Conservation (phyloP, 2,888 invertebrate species). For the Drosophila kuntzei region DNA sequence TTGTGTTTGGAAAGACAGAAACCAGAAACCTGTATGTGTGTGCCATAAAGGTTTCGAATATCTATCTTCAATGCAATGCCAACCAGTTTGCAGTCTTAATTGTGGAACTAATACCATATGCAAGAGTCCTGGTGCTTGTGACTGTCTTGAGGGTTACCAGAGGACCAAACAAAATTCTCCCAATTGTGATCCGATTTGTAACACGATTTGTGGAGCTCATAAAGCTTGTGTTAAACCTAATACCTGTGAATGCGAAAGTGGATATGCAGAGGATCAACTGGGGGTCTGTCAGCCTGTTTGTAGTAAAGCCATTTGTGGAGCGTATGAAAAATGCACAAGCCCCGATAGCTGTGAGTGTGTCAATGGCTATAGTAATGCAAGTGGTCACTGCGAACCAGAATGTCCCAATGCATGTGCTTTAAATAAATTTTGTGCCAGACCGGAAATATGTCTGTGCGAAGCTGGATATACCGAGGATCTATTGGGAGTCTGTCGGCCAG, state of each 20-base stretch:
- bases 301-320: background rate
- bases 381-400: conserved; percentile 5
- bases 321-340: background rate
- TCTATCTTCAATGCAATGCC: background rate
- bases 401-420: conserved; percentile 4
- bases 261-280: conserved; percentile 10
- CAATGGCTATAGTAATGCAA: conserved; percentile 7
- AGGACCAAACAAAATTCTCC: conserved; percentile 12
- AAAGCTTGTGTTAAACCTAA: conserved; percentile 75
- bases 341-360: conserved; percentile 8
- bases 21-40: background rate
- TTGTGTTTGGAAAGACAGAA: background rate
- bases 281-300: conserved; percentile 33
- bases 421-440: conserved; percentile 22
- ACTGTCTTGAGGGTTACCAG: conserved; percentile 88
- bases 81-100: conserved; percentile 67
- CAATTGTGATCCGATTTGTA: conserved; percentile 43
- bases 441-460: conserved; percentile 20
- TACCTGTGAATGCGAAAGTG: conserved; percentile 67
- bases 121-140: conserved; percentile 89
- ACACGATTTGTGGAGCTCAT: conserved; percentile 39
- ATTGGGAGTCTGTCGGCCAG: conserved; percentile 21
- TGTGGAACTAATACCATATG: conserved; percentile 86
- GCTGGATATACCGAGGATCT: conserved; percentile 5
- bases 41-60: conserved; percentile 11